These are phyloP conservation scores for Benitochromis conjunctus DNA, from an alignment of 2,113 vertebrate species.

Conservation along the genomic window DNA sequence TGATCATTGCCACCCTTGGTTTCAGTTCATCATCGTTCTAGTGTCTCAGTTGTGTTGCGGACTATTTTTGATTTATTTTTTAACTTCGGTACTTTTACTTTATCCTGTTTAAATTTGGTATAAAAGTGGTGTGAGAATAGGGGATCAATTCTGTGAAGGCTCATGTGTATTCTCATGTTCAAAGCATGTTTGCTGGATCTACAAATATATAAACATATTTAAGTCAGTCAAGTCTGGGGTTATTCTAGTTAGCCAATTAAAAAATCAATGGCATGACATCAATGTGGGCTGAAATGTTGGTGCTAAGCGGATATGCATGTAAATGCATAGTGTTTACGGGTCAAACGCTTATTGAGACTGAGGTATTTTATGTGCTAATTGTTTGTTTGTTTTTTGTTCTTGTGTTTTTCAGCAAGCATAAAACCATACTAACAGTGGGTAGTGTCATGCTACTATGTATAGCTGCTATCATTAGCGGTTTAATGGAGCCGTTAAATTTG, in stretches of 20 bases:
- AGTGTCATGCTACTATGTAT: neutral
- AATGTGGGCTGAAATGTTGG: neutral
- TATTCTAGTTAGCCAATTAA: neutral
- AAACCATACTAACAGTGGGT: neutral
- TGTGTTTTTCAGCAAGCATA: neutral
- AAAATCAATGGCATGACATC: neutral
- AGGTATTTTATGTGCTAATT: neutral
- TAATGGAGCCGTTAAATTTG: neutral
- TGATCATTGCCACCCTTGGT: neutral
- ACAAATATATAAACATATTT: neutral
- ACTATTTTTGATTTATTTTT: neutral
- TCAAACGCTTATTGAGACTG: neutral
- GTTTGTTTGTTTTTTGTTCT: neutral
- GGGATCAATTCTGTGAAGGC: neutral
- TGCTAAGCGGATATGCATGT: neutral
- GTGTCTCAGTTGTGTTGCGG: neutral
- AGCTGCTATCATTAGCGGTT: neutral
- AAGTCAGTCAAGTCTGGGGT: neutral
- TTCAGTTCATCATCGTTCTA: neutral
- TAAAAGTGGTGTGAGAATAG: neutral
- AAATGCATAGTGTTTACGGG: neutral
- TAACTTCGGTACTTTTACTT: neutral
- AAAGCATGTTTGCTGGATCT: neutral
- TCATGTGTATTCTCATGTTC: neutral
- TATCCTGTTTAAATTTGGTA: neutral